A percentile compares a stretch with the other conserved stretches of the same genome.
These are phyloP conservation scores for Oscheius onirici DNA, from an alignment of 2,888 invertebrate genomes.

Conservation along the genomic window DNA sequence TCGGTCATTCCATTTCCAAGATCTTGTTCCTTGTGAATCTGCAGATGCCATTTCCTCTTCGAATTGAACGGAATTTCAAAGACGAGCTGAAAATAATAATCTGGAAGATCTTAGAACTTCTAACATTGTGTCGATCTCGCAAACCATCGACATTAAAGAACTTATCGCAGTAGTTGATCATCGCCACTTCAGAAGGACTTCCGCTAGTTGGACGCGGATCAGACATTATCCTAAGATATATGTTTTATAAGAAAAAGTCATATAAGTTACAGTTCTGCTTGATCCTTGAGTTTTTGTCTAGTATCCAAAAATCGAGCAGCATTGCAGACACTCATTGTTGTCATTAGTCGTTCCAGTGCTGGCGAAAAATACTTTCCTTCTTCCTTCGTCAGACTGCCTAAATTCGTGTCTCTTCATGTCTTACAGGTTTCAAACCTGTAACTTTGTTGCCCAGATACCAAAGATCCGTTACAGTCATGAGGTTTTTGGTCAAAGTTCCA, in stretches of 20 bases:
- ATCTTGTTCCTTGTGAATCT: slow-evolving; percentile 25
- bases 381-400: too few relatives aligned
- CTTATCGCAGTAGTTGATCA: slow-evolving; percentile 2
- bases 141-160: not conserved
- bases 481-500: slow-evolving; percentile 53
- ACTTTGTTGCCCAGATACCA: slow-evolving; percentile 43
- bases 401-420: too few relatives aligned
- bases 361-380: too few relatives aligned
- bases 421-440: slow-evolving; percentile 1
- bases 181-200: slow-evolving; percentile 13
- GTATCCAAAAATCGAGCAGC: slow-evolving; percentile 26
- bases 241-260: not conserved
- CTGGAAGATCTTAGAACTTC: not conserved
- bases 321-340: slow-evolving; percentile 34
- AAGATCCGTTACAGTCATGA: slow-evolving; percentile 53
- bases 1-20: slow-evolving; percentile 24
- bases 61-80: slow-evolving; percentile 20
- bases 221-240: not conserved
- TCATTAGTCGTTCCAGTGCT: slow-evolving; percentile 22
- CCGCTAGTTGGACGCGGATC: not conserved
- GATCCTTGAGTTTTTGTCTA: not conserved
- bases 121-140: too few relatives aligned
- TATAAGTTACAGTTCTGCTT: not conserved
- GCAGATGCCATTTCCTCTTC: slow-evolving; percentile 33
- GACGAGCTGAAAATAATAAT: not conserved